These are phyloP conservation scores for Sylvicapra grimmia DNA, from an alignment of 2,113 vertebrate genomes.

Conservation along the genomic window DNA sequence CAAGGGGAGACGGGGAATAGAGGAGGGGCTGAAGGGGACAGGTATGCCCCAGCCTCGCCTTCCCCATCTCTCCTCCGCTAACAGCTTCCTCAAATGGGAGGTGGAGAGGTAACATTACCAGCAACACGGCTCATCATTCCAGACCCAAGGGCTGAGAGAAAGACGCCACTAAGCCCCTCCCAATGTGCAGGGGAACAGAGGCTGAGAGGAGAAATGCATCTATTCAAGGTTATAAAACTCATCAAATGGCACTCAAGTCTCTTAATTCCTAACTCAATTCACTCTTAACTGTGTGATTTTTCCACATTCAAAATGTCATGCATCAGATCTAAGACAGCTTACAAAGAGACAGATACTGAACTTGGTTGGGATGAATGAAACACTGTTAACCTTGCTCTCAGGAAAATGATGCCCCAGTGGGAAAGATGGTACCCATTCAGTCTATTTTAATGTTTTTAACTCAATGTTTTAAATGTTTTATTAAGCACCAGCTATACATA, in stretches of 20 bases:
- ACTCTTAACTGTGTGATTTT: not conserved
- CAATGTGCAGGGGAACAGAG: not conserved
- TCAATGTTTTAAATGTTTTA: not conserved
- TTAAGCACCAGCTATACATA: not conserved
- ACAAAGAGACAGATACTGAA: not conserved
- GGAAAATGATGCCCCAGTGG: not conserved
- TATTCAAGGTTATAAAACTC: not conserved
- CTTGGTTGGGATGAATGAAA: not conserved
- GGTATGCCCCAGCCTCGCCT: accelerated
- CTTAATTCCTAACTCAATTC: not conserved
- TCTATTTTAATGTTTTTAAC: not conserved
- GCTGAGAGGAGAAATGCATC: not conserved
- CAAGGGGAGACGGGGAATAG: not conserved
- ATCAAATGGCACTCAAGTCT: not conserved
- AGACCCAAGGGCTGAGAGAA: not conserved
- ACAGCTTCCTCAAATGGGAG: not conserved
- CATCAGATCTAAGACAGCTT: not conserved
- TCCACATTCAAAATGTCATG: not conserved
- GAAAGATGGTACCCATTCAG: not conserved
- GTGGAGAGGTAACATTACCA: too few species aligned
- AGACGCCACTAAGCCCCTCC: not conserved
- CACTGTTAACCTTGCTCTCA: not conserved
- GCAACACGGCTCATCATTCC: not conserved
- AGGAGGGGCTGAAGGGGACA: accelerated
- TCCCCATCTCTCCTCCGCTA: not conserved